phyloP scores from a whole-genome alignment of 2,113 vertebrate species.

The Phrynosoma platyrhinos region DNA sequence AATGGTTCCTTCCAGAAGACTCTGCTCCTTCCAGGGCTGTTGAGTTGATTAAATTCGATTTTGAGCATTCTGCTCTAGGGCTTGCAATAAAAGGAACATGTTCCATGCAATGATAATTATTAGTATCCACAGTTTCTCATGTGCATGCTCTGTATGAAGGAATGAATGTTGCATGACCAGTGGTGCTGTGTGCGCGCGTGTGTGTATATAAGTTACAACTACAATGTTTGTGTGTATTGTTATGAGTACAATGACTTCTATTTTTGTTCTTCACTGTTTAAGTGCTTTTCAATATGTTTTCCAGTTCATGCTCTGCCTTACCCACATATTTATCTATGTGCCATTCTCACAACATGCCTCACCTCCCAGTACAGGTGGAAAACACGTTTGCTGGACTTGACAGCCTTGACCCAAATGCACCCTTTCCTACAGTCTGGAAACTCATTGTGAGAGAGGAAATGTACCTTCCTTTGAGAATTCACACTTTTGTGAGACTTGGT shows the following conservation, averaged over 20 bases:
- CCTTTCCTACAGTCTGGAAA: too few species aligned
- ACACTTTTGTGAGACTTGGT: too few species aligned
- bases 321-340: background rate
- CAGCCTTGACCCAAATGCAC: too few species aligned
- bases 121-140: background rate
- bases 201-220: background rate
- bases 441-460: too few species aligned
- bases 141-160: too few species aligned
- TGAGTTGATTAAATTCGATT: background rate
- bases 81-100: background rate
- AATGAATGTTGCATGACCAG: background rate
- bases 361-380: too few species aligned
- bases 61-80: background rate
- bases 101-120: accelerated
- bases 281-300: too few species aligned
- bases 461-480: too few species aligned
- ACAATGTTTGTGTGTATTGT: background rate
- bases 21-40: background rate
- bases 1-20: background rate
- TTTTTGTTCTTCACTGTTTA: background rate
- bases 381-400: too few species aligned
- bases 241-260: background rate
- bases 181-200: background rate
- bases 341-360: background rate
- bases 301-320: background rate